Conservation (phyloP, 2,888 invertebrate genomes). For the Noctua janthe region DNA sequence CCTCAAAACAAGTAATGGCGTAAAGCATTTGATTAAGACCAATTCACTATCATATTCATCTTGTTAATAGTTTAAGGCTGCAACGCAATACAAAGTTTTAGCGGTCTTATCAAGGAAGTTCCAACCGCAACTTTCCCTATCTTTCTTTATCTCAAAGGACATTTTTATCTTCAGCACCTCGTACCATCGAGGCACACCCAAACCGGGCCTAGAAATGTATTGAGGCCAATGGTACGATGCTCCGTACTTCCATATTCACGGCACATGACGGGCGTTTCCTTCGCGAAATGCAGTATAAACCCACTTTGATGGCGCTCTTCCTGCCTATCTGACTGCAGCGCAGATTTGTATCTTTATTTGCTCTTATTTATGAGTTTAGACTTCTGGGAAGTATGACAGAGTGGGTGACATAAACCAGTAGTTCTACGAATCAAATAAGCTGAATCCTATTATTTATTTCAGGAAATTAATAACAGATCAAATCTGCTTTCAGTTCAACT, state of each 20-base stretch:
- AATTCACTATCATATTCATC: not conserved
- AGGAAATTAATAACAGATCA: not conserved
- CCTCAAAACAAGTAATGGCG: not conserved
- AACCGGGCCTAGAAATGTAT: constrained; percentile 54
- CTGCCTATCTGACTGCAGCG: constrained; percentile 50
- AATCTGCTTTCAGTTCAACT: not conserved
- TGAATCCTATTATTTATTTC: not conserved
- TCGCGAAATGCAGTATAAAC: constrained; percentile 62
- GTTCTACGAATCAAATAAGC: constrained; percentile 20
- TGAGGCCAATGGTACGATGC: constrained; percentile 60
- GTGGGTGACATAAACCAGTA: constrained; percentile 22
- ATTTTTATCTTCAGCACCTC: constrained; percentile 30
- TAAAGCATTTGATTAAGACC: too few relatives aligned
- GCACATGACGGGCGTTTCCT: constrained; percentile 64
- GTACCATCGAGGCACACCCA: constrained; percentile 42
- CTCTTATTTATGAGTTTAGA: constrained; percentile 39
- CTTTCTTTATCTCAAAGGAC: constrained; percentile 13
- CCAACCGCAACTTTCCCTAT: not conserved
- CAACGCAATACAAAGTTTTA: not conserved
- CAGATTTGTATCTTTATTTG: constrained; percentile 56
- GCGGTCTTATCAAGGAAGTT: constrained; percentile 2
- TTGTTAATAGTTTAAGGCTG: not conserved
- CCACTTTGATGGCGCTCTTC: constrained; percentile 63
- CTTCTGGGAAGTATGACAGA: constrained; percentile 42
- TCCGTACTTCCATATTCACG: constrained; percentile 65